Evolutionary conservation across 2,888 invertebrate genomes (phyloP).

Genomic region (Gandaritis pyraliata): DNA sequence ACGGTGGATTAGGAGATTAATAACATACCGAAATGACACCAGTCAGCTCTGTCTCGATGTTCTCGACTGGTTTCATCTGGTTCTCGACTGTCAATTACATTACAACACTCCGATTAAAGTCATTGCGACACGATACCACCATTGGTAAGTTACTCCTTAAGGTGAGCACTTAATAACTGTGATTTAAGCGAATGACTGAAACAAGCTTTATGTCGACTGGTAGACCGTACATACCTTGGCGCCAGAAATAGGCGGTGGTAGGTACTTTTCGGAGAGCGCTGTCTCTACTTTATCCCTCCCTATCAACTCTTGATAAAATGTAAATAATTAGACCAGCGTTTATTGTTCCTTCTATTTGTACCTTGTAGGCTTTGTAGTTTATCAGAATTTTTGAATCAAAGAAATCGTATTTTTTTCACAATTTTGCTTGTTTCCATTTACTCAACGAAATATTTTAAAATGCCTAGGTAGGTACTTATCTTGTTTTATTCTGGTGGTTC

Average conservation of each 20-base stretch:
- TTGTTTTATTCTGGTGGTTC: no score
- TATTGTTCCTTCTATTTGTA: no score
- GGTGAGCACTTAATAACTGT: constrained; percentile 22
- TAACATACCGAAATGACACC: constrained; percentile 24
- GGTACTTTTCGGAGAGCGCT: background rate
- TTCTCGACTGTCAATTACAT: constrained; percentile 16
- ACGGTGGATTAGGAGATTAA: constrained; percentile 11
- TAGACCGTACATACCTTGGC: no score
- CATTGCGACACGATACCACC: constrained; percentile 24
- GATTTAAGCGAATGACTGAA: constrained; percentile 12
- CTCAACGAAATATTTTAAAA: no score
- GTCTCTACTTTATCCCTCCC: background rate
- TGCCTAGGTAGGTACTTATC: no score
- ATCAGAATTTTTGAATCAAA: no score
- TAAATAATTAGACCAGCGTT: no score
- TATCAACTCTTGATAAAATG: no score
- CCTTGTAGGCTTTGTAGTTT: no score
- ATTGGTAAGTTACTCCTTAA: constrained; percentile 23
- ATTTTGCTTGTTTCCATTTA: no score
- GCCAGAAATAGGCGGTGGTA: constrained; percentile 11
- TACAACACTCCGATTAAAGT: constrained; percentile 29
- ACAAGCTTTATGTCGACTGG: constrained; percentile 1
- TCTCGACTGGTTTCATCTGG: constrained; percentile 23
- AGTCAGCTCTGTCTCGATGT: constrained; percentile 17
- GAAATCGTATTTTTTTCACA: no score